Evolutionary conservation across 2,797 vertebrate genomes (phyloP).

Genomic region (Babyrousa celebensis): DNA sequence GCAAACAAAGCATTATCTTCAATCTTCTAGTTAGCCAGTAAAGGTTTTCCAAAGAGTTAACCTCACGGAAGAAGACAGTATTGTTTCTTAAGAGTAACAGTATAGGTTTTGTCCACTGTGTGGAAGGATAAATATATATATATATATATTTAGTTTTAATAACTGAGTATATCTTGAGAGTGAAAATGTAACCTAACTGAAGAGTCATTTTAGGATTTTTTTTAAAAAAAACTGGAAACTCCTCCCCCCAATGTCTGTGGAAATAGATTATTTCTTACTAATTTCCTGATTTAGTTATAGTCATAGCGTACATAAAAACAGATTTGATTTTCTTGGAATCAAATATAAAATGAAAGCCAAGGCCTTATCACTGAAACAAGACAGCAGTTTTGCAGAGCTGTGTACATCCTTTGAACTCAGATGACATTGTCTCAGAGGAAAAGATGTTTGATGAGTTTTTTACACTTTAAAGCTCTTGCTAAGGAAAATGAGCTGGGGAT

Average conservation of each 20-base stretch:
- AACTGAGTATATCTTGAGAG: slow-evolving; percentile 65
- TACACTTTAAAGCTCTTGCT: slow-evolving; percentile 91
- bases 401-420: slow-evolving; percentile 91
- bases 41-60: not conserved
- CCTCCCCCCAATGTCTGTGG: slow-evolving; percentile 61
- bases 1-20: not conserved
- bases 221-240: slow-evolving; percentile 58
- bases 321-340: slow-evolving; percentile 91
- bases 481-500: slow-evolving; percentile 91
- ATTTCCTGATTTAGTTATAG: slow-evolving; percentile 83
- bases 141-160: slow-evolving; percentile 78
- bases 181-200: slow-evolving; percentile 65
- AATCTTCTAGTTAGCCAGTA: not conserved
- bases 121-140: slow-evolving; percentile 4
- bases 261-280: slow-evolving; percentile 82
- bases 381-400: slow-evolving; percentile 90
- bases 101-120: slow-evolving; percentile 57
- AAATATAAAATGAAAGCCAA: slow-evolving; percentile 89
- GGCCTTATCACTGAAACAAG: slow-evolving; percentile 89
- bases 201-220: slow-evolving; percentile 64
- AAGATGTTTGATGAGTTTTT: slow-evolving; percentile 92
- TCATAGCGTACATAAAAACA: slow-evolving; percentile 86
- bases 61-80: not conserved
- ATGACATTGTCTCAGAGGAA: slow-evolving; percentile 92
- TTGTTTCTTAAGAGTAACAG: slow-evolving; percentile 10